Evolutionary conservation across 2,888 invertebrate species (phyloP).

Genomic region (Eretmocerus hayati): DNA sequence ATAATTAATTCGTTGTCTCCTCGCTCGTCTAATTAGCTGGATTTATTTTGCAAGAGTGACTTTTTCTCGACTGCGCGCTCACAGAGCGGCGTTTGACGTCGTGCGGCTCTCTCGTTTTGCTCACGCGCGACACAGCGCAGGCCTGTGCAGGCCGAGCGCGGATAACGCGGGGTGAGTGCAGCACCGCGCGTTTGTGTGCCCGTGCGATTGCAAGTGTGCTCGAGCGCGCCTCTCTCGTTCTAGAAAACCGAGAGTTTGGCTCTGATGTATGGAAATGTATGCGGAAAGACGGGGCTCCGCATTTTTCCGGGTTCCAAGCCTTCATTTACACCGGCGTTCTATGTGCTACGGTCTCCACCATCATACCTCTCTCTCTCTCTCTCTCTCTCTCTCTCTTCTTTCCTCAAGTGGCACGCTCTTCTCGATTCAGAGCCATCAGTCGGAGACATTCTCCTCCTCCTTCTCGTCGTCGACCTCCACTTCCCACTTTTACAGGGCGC

Average conservation of each 20-base stretch:
- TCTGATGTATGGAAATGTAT: slow-evolving; percentile 49
- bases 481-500: slow-evolving; percentile 4
- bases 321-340: slow-evolving; percentile 32
- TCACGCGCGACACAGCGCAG: too few species aligned
- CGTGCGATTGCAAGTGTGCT: neutral
- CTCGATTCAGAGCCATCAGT: slow-evolving; percentile 25
- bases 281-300: slow-evolving; percentile 44
- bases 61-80: slow-evolving; percentile 27
- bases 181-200: neutral
- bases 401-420: slow-evolving; percentile 12
- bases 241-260: slow-evolving; percentile 32
- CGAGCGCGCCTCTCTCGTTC: slow-evolving; percentile 24
- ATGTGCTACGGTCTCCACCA: slow-evolving; percentile 23
- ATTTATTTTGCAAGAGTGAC: slow-evolving; percentile 46
- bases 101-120: slow-evolving; percentile 17
- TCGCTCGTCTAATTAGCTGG: slow-evolving; percentile 46
- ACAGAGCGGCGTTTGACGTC: too few species aligned
- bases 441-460: slow-evolving; percentile 21
- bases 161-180: too few species aligned
- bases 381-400: slow-evolving; percentile 8
- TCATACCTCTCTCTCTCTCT: slow-evolving; percentile 19
- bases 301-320: slow-evolving; percentile 43
- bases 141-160: too few species aligned
- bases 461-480: neutral
- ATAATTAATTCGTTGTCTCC: slow-evolving; percentile 47